Base-by-base conservation (phyloP, 2,113 vertebrate species). In the Scatophagus argus region DNA sequence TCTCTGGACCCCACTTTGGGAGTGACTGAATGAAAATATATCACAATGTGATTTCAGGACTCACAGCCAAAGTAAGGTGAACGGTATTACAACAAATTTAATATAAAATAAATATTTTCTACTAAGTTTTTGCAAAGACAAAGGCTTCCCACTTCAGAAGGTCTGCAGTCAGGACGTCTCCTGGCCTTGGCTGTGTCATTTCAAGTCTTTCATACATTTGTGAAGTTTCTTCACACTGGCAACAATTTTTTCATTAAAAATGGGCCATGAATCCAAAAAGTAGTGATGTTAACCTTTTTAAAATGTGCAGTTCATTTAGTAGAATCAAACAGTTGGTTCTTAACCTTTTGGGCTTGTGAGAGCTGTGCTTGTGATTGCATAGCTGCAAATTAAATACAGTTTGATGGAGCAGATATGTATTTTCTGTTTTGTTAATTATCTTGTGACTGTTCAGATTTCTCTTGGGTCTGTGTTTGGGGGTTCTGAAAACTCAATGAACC, bases 31-130 rank as follows among this genome's bases (percentile, higher is more conserved):
- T 36, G 13, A 69, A 63, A 65, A 65, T 4, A 32, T 34, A 11
- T 49, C 8, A 49, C 47, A 25, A 23, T 64, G 36, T 63, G 60
- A 32, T 25, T 19, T 49, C 69, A 67, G 59, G 43, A 47, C 39
- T 43, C 38, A 8, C 25, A 66, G 55, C 11, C 23, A 17, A 44
- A 64, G 25, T 31, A 43, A 29, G 29, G 25, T 10, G 17, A 64
- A 8, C 21, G 7, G 39, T 38, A 11, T 19, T 29, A 12, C n/a
- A 44, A 36, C 34, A 29, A 27, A 66, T 74, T 52, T 2, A 11
- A 52, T 11, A 19, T 23, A 55, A 63, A 47, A 17, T 34, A 14
- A 47, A 14, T 46, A 12, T 14, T 0, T 16, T 10, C 5, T 52
- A 11, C 25, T 17, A 29, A 41, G 36, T 55, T 58, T 23, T 54